Conservation (phyloP, 53 echinoderm and acorn worm species). For the Antedon mediterranea region DNA sequence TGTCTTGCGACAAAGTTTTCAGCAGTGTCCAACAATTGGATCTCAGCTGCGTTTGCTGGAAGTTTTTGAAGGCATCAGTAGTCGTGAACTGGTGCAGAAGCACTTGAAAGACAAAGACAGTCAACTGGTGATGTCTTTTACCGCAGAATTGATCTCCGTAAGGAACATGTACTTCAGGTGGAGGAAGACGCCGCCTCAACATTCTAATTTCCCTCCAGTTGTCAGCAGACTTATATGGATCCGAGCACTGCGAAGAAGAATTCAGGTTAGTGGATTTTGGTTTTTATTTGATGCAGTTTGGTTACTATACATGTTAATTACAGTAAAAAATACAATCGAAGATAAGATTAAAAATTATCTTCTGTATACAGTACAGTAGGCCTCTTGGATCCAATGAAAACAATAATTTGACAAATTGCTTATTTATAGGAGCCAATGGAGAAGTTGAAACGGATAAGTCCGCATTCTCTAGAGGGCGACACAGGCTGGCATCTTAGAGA, state of each 20-base stretch:
- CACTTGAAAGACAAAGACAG: conserved; percentile 89
- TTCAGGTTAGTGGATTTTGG: no score
- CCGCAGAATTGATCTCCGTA: conserved; percentile 75
- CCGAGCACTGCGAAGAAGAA: conserved; percentile 57
- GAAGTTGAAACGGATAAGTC: conserved; percentile 84
- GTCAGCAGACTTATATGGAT: conserved; percentile 91
- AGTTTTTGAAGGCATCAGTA: conserved; percentile 95
- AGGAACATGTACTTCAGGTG: conserved; percentile 65
- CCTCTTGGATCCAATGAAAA: no score
- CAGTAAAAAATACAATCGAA: no score
- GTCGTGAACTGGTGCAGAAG: conserved; percentile 91
- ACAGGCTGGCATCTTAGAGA: conserved; percentile 96
- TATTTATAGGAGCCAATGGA: conserved; percentile 83
- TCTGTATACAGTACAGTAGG: no score
- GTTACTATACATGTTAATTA: no score
- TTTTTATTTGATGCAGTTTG: no score
- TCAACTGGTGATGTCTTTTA: conserved; percentile 72
- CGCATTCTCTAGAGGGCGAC: conserved; percentile 92
- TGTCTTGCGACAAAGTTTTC: conserved; percentile 91
- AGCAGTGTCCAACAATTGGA: conserved; percentile 90
- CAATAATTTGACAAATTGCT: no score
- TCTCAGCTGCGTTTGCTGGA: conserved; percentile 88
- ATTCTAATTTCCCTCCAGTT: conserved; percentile 66
- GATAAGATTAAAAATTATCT: no score
- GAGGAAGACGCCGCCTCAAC: conserved; percentile 45